A percentile compares a stretch with the other conserved stretches of the same genome.
Evolutionary conservation across 2,113 vertebrate genomes (phyloP).

Genomic region (Diadophis punctatus): DNA sequence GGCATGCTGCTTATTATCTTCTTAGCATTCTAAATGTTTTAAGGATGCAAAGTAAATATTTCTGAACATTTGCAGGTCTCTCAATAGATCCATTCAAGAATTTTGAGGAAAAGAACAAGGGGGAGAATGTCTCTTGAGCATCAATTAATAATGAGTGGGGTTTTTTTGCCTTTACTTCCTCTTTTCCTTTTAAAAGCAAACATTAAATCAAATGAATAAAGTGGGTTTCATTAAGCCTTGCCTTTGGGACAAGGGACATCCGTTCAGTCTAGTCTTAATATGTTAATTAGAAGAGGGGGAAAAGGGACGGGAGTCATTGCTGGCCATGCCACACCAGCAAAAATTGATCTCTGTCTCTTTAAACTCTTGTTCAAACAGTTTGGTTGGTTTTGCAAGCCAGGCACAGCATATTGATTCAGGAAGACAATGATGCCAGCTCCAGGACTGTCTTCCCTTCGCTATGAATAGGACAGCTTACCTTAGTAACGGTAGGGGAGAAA

Average conservation of each 20-base stretch:
- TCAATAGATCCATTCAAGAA: background rate
- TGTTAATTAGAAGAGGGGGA: background rate
- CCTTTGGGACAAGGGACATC: background rate
- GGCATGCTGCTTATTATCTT: background rate
- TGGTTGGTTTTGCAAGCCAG: background rate
- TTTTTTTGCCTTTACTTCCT: background rate
- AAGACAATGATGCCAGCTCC: background rate
- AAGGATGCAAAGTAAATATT: background rate
- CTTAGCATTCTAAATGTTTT: background rate
- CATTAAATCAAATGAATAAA: background rate
- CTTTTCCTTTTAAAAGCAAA: background rate
- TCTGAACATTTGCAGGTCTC: background rate
- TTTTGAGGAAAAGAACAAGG: background rate
- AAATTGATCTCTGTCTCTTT: slow-evolving; percentile 23
- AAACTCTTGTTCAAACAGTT: slow-evolving; percentile 5
- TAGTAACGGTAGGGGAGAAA: background rate
- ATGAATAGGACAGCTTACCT: background rate
- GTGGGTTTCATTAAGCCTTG: background rate
- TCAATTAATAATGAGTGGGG: background rate
- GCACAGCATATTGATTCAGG: background rate
- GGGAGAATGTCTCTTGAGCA: background rate
- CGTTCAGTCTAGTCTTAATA: background rate
- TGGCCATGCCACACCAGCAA: background rate
- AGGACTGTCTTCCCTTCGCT: background rate
- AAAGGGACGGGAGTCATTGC: background rate